Percentiles rank a stretch among this genome's conserved stretches.
Evolutionary conservation across 2,888 invertebrate species (phyloP).

Genomic region (Choristoneura rosaceana): DNA sequence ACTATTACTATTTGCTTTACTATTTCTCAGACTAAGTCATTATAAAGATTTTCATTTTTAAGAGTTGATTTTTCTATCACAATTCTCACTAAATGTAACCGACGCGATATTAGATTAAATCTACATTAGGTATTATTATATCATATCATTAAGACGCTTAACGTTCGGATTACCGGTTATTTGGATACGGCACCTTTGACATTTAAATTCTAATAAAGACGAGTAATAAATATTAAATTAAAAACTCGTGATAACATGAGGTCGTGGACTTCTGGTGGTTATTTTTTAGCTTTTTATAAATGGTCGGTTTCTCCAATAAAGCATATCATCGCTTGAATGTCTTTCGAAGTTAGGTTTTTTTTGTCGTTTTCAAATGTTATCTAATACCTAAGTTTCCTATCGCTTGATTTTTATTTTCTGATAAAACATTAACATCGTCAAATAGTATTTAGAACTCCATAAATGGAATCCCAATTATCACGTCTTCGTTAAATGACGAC

Average conservation of each 20-base stretch:
- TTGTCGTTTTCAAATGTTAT: background rate
- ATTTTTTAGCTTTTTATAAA: slow-evolving; percentile 7
- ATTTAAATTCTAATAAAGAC: slow-evolving; percentile 21
- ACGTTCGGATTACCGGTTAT: slow-evolving; percentile 33
- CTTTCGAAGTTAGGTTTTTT: slow-evolving; percentile 3
- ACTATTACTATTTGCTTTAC: too few relatives aligned
- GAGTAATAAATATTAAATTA: slow-evolving; percentile 26
- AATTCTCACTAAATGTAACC: background rate
- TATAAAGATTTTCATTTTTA: too few relatives aligned
- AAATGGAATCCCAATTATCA: background rate
- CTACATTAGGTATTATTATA: slow-evolving; percentile 32
- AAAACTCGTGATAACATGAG: slow-evolving; percentile 8
- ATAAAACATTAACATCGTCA: background rate
- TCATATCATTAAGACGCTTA: slow-evolving; percentile 27
- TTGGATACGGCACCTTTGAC: slow-evolving; percentile 18
- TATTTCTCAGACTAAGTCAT: too few relatives aligned
- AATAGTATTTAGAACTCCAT: background rate
- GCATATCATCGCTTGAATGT: slow-evolving; percentile 1
- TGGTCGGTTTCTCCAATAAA: slow-evolving; percentile 11
- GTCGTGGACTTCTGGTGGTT: slow-evolving; percentile 14
- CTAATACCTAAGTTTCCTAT: background rate
- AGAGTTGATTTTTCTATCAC: background rate
- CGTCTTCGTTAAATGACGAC: too few relatives aligned
- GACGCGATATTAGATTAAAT: slow-evolving; percentile 7
- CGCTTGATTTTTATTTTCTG: background rate